These are phyloP conservation scores for Malacosoma neustria DNA, from an alignment of 2,888 invertebrate genomes.

Conservation along the genomic window DNA sequence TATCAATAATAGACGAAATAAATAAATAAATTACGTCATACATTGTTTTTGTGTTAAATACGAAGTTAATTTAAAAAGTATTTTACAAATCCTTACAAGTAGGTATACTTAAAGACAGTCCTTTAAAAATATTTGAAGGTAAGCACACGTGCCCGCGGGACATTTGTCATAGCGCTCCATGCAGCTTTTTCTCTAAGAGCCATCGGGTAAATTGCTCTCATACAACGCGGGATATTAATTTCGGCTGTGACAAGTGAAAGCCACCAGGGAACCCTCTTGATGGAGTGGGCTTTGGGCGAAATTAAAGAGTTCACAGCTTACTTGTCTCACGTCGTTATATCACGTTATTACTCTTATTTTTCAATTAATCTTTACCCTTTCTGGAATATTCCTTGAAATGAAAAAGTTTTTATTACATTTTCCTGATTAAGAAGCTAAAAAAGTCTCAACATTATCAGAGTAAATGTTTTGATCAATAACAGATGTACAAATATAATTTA, in stretches of 20 bases:
- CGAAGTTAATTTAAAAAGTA: no score
- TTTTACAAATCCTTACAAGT: no score
- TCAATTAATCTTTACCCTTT: no score
- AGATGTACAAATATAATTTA: no score
- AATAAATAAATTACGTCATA: no score
- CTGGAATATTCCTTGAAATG: no score
- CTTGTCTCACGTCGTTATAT: not conserved
- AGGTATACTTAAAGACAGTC: not conserved
- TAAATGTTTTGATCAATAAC: no score
- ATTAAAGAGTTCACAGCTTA: constrained; percentile 4
- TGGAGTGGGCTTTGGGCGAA: not conserved
- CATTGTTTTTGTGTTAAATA: no score
- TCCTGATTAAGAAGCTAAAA: no score
- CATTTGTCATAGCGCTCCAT: not conserved
- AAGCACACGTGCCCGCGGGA: not conserved
- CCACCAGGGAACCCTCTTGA: not conserved
- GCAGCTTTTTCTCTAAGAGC: not conserved
- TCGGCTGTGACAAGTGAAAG: not conserved
- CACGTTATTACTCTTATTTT: not conserved
- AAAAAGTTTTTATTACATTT: no score
- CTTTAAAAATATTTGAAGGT: not conserved
- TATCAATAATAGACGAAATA: no score
- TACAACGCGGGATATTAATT: not conserved
- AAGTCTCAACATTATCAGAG: no score
- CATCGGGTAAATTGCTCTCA: not conserved